Conservation (phyloP, 2,888 invertebrate species). For the Desoria tigrina region DNA sequence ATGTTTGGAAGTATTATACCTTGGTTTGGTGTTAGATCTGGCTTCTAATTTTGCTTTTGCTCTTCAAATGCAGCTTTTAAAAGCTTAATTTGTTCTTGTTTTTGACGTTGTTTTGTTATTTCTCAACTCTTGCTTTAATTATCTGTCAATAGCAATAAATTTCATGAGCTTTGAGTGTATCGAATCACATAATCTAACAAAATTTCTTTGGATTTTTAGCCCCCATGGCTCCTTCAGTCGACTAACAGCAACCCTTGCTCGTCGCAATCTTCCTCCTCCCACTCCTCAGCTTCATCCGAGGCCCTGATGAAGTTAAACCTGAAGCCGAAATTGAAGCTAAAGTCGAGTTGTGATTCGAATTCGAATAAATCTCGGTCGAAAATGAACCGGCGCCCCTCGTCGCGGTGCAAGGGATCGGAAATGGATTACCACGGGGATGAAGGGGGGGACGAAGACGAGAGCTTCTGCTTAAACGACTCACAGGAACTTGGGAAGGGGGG, state of each 20-base stretch:
- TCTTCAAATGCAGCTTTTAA: no score
- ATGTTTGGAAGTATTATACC: no score
- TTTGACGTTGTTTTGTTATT: no score
- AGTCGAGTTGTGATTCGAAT: not conserved
- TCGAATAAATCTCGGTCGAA: not conserved
- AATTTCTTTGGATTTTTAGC: no score
- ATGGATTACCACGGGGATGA: not conserved
- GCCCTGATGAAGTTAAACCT: conserved; percentile 25
- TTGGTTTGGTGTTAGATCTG: no score
- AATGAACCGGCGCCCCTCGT: conserved; percentile 2
- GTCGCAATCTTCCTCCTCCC: conserved; percentile 14
- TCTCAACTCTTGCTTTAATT: no score
- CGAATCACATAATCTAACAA: no score
- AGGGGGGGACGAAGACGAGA: conserved; percentile 28
- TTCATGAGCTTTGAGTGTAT: no score
- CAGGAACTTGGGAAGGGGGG: conserved; percentile 49
- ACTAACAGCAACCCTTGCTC: conserved; percentile 5
- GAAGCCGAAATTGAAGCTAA: conserved; percentile 22
- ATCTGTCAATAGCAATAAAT: no score
- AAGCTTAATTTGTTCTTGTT: no score
- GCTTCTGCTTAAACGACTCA: conserved; percentile 32
- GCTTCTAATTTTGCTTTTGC: no score
- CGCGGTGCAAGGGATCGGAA: not conserved
- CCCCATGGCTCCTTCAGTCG: conserved; percentile 6
- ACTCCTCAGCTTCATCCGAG: conserved; percentile 19